Base-by-base conservation (phyloP, 2,797 vertebrate species). In the Sylvia borin region DNA sequence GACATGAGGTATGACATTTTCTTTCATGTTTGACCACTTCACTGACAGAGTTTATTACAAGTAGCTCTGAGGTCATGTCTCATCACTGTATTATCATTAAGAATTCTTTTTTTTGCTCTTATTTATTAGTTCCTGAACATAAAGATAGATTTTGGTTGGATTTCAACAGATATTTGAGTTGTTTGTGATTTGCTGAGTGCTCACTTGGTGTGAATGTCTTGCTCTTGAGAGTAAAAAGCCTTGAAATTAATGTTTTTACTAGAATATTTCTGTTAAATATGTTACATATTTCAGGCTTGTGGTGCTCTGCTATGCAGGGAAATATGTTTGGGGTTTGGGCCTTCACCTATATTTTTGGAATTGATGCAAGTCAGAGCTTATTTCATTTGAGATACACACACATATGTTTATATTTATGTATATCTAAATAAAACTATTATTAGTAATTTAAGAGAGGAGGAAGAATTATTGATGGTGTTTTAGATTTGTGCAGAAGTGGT, bases 1-100 rank as follows among this genome's bases (percentile, higher is more conserved):
- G 97, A 75, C 96, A 97, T 38, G 96, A 98, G 98, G 98, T 99
- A 98, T 81, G 97, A 95, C 34, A 50, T 80, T 84, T 83, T 75
- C 50, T 86, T 92, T 11, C 36, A 34, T 38, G 13, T 53, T 71
- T 19, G 26, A n/a, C 51, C 31, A 36, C 26, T 72, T 65, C 34
- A 34, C 40, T 72, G n/a, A 19, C 13, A 29, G 34, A 10, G 65
- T 57, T 71, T 36, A 58, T 38, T 91, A 85, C 6, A 55, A 34
- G 38, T 34, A 67, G 34, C 42, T 60, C 24, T 2, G 24, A 40
- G n/a, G 25, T 72, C 50, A n/a, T 73, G 34, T 40, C 55, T 62
- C 50, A 20, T 61, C 26, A 7, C 6, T 72, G 7, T 32, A 18
- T 67, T 87, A 53, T 67, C 32, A 32, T 20, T 64, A 32, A 76